Conservation (phyloP, 2,113 vertebrate species). For the Monarcha castaneiventris region DNA sequence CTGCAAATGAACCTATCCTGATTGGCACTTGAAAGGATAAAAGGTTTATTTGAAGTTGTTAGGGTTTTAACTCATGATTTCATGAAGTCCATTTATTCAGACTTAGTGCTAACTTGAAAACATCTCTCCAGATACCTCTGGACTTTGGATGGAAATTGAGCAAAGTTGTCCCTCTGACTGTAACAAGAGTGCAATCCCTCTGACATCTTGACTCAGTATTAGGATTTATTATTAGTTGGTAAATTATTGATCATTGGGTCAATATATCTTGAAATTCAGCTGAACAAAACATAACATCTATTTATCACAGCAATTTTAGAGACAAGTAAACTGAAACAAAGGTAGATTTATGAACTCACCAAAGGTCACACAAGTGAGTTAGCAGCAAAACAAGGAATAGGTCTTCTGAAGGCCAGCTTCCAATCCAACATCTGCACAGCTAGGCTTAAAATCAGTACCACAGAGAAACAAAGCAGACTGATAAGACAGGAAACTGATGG, state of each 20-base stretch:
- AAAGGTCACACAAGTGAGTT: slow-evolving; percentile 19
- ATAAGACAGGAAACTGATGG: not conserved
- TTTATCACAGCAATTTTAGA: slow-evolving; percentile 15
- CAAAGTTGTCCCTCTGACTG: not conserved
- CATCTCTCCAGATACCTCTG: not conserved
- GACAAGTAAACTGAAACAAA: slow-evolving; percentile 20
- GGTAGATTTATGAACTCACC: slow-evolving; percentile 2
- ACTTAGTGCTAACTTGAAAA: not conserved
- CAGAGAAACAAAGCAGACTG: not conserved
- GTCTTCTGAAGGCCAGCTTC: not conserved
- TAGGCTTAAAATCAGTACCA: not conserved
- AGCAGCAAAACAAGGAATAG: not conserved
- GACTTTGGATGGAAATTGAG: not conserved
- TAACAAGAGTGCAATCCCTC: not conserved
- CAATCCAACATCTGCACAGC: not conserved
- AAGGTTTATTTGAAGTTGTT: slow-evolving; percentile 41
- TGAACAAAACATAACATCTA: not conserved
- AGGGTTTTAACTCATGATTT: not conserved
- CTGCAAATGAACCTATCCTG: slow-evolving; percentile 27
- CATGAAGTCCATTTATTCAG: not conserved
- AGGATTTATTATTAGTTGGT: slow-evolving; percentile 24
- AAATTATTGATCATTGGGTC: slow-evolving; percentile 35
- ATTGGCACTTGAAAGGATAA: slow-evolving; percentile 47
- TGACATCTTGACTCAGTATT: not conserved
- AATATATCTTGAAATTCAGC: slow-evolving; percentile 32